These are phyloP conservation scores for Rhynchonycteris naso DNA, from an alignment of 2,797 vertebrate species.

Conservation along the genomic window DNA sequence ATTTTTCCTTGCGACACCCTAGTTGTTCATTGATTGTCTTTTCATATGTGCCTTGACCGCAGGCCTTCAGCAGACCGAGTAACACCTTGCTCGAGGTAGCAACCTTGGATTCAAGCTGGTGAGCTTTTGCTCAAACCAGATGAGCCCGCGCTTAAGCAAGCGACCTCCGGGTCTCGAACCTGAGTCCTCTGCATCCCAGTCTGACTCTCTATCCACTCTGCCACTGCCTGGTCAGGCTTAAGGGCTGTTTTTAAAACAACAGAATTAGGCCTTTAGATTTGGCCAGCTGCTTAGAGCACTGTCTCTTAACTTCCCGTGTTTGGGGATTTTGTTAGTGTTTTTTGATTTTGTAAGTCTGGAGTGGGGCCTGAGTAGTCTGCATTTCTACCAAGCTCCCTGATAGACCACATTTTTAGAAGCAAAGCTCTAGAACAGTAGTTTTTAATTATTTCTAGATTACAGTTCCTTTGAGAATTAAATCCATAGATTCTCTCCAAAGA, in stretches of 20 bases:
- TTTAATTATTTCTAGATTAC: not conserved
- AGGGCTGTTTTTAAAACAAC: not conserved
- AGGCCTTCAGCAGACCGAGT: too few relatives aligned
- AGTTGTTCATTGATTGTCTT: too few relatives aligned
- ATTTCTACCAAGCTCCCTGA: not conserved
- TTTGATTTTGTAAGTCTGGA: slow-evolving; percentile 11
- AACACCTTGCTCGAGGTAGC: too few relatives aligned
- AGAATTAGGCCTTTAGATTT: not conserved
- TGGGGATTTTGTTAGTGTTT: not conserved
- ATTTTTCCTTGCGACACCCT: too few relatives aligned
- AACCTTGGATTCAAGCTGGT: too few relatives aligned
- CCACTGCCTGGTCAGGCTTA: too few relatives aligned
- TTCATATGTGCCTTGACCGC: too few relatives aligned
- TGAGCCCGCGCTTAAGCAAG: too few relatives aligned
- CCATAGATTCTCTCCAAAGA: not conserved
- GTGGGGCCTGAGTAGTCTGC: not conserved
- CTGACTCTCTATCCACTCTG: too few relatives aligned
- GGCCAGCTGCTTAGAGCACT: not conserved
- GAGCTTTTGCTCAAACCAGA: too few relatives aligned
- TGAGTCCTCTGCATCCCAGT: too few relatives aligned
- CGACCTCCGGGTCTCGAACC: too few relatives aligned
- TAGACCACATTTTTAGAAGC: not conserved
- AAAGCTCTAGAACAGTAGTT: not conserved
- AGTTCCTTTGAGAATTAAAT: slow-evolving; percentile 8
- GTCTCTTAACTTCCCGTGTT: not conserved